Conservation (phyloP, 2,797 vertebrate species). For the Heterohyrax brucei region DNA sequence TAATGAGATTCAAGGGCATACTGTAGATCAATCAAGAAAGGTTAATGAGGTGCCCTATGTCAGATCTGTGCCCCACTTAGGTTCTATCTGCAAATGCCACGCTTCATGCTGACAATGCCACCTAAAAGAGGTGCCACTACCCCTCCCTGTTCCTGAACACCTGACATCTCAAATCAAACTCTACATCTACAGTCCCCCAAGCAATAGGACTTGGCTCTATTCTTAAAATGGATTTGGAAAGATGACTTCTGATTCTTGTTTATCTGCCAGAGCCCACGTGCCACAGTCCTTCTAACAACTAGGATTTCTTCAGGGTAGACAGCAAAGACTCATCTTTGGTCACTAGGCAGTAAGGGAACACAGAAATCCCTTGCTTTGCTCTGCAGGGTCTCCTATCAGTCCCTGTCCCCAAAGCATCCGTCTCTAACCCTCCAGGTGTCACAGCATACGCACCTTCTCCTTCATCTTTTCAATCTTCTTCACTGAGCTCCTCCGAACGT, state of each 20-base stretch:
- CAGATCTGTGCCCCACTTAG: constrained; percentile 27
- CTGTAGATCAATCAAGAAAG: constrained; percentile 68
- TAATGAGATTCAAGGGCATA: constrained; percentile 80
- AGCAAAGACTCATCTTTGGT: constrained; percentile 6
- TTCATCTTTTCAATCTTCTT: constrained; percentile 99
- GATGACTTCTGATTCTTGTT: not conserved
- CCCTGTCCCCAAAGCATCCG: not conserved
- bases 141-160: not conserved
- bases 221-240: not conserved
- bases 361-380: not conserved
- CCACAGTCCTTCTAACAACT: constrained; percentile 4
- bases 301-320: not conserved
- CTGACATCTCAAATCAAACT: not conserved
- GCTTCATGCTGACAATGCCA: not conserved
- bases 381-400: not conserved
- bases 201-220: not conserved
- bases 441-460: constrained; percentile 94
- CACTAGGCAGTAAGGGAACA: not conserved
- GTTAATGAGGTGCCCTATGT: constrained; percentile 67
- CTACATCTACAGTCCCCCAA: not conserved
- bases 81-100: constrained; percentile 40
- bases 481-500: constrained; percentile 97
- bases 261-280: not conserved
- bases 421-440: not conserved
- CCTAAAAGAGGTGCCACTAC: not conserved